Percentiles rank a stretch among this genome's conserved stretches.
Conservation (phyloP, 1,140 invertebrate genomes). For the Oreohelix idahoensis region DNA sequence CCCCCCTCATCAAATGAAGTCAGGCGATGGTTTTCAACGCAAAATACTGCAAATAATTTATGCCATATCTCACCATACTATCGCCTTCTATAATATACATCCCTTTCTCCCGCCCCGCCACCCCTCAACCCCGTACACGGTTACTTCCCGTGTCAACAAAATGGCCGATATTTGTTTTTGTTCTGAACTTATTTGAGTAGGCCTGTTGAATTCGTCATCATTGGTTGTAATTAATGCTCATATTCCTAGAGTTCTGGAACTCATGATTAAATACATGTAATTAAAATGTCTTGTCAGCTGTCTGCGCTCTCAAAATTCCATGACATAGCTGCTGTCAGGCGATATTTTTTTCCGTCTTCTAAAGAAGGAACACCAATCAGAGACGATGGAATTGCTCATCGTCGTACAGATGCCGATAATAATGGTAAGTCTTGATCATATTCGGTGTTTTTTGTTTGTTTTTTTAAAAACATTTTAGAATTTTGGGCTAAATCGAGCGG, state of each 20-base stretch:
- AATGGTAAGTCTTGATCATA: neutral
- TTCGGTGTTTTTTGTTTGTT: too few species aligned
- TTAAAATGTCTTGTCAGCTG: slow-evolving; percentile 64
- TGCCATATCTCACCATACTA: too few species aligned
- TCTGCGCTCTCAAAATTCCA: slow-evolving; percentile 58
- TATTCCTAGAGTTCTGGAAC: neutral
- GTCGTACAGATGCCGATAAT: neutral
- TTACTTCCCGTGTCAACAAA: neutral
- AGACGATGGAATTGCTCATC: neutral
- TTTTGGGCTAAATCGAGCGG: too few species aligned
- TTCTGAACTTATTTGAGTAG: neutral
- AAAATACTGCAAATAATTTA: too few species aligned
- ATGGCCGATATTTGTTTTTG: slow-evolving; percentile 30
- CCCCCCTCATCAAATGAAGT: too few species aligned
- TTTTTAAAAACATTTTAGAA: too few species aligned
- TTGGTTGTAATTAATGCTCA: neutral
- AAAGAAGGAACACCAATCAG: slow-evolving; percentile 46
- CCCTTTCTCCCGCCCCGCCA: too few species aligned
- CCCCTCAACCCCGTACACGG: too few species aligned
- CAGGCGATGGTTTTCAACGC: too few species aligned
- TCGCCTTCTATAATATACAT: too few species aligned
- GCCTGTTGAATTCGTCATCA: neutral
- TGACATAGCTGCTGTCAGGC: slow-evolving; percentile 55
- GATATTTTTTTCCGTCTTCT: slow-evolving; percentile 59
- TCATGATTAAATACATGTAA: neutral